Evolutionary conservation across 2,888 invertebrate genomes (phyloP).

Genomic region (Lasioglossum calceatum): DNA sequence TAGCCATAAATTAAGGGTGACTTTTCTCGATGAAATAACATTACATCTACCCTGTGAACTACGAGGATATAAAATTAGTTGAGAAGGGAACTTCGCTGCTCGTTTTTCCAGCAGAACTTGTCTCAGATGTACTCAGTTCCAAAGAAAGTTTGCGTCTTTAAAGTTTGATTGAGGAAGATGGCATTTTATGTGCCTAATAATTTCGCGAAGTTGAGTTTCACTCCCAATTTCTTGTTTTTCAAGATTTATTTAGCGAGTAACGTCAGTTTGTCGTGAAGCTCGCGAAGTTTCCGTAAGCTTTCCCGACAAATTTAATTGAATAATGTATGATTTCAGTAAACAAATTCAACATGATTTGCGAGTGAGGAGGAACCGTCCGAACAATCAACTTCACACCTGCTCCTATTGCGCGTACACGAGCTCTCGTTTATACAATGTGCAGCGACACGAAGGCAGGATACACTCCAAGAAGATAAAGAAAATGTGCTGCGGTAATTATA

Average conservation of each 20-base stretch:
- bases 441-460: conserved; percentile 73
- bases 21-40: background rate
- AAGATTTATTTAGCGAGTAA: background rate
- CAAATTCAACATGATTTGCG: background rate
- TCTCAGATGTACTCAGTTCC: background rate
- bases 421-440: conserved; percentile 68
- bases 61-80: conserved; percentile 6
- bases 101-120: background rate
- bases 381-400: conserved; percentile 55
- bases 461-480: conserved; percentile 53
- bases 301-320: background rate
- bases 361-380: background rate
- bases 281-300: background rate
- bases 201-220: background rate
- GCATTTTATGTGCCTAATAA: conserved; percentile 9
- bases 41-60: background rate
- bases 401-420: conserved; percentile 68
- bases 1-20: background rate
- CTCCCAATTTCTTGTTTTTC: conserved; percentile 3
- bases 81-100: background rate
- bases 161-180: background rate
- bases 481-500: conserved; percentile 72
- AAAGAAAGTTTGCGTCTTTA: background rate
- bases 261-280: background rate
- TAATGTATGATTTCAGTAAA: conserved; percentile 26